Evolutionary conservation across 2,113 vertebrate species (phyloP), one percentile per base, ranked within the genome.

Genomic region (Phrynocephalus versicolor): DNA sequence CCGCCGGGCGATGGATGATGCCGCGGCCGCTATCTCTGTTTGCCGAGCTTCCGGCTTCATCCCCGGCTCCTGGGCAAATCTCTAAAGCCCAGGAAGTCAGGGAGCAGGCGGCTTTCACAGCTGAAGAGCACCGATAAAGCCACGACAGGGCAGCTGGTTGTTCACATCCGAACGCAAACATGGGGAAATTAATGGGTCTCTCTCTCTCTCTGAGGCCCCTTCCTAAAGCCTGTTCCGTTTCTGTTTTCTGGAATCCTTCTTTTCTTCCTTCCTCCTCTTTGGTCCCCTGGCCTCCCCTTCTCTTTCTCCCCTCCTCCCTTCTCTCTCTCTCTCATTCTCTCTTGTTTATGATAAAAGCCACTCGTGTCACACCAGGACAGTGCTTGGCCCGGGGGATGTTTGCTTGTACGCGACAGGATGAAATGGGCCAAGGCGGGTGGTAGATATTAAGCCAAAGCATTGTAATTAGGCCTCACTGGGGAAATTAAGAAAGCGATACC

Each of bases 121-220:
- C 96, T 97, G 96, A 96, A 92, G 89, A 79, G 3, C 82, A 57
- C 93, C 95, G 96, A 97, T 96, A 97, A 97, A 95, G 93, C 91
- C 73, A 45, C 87, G 21, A 89, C 92, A 82, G 71, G 86, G 75
- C 37, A 15, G 80, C 0, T 81, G 91, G 94, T 89, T 92, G 90
- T 88, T 88, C 6, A 88, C 94, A 94, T 89, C 93, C 93, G 80
- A 88, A 87, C 89, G 91, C 92, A 91, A 94, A 90, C 90, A 84
- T 71, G 81, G 69, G 87, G 89, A 94, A 95, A 96, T 95, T 88
- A 96, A 96, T 92, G 92, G 92, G 77, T 83, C 90, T 94, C 76
- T 93, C 93, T 62, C 85, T 80, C n/a, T n/a, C n/a, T n/a, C n/a
- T n/a, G 3, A 37, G 18, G n/a, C 18, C 58, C 88, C 87, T 65